These are phyloP conservation scores for Parauchenoglanis ngamensis DNA, from an alignment of 2,797 vertebrate genomes.

Conservation along the genomic window DNA sequence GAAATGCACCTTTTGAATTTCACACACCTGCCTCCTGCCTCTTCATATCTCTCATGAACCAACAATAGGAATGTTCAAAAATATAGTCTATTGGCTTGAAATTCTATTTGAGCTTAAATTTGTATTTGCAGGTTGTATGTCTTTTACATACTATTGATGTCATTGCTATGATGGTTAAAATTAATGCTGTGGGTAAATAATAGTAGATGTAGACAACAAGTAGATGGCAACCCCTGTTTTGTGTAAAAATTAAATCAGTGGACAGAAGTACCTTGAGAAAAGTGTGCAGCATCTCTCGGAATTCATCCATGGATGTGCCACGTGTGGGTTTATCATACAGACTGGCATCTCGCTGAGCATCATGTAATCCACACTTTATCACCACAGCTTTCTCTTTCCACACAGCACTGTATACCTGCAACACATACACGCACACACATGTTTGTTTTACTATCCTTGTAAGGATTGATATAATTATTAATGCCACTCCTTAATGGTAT, in stretches of 20 bases:
- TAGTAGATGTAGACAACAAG: neutral
- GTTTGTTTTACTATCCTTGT: neutral
- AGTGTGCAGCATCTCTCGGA: slow-evolving; percentile 91
- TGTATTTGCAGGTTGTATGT: neutral
- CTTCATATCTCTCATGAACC: too few relatives aligned
- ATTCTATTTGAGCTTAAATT: neutral
- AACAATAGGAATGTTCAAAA: neutral
- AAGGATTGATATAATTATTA: neutral
- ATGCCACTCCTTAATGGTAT: neutral
- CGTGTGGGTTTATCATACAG: slow-evolving; percentile 92
- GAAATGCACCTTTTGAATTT: too few relatives aligned
- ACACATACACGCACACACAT: slow-evolving; percentile 12
- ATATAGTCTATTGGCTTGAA: neutral
- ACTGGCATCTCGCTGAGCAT: slow-evolving; percentile 78
- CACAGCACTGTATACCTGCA: slow-evolving; percentile 88
- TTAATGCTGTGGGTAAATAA: neutral
- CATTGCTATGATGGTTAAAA: neutral
- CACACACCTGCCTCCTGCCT: too few relatives aligned
- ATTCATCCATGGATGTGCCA: slow-evolving; percentile 96
- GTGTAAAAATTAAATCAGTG: neutral
- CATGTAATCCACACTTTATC: slow-evolving; percentile 89
- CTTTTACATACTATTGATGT: neutral
- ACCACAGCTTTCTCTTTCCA: slow-evolving; percentile 91
- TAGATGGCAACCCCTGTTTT: neutral
- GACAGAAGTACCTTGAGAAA: slow-evolving; percentile 85